These are phyloP conservation scores for Orestias chungarensis DNA, from an alignment of 2,797 vertebrate species.

Conservation along the genomic window DNA sequence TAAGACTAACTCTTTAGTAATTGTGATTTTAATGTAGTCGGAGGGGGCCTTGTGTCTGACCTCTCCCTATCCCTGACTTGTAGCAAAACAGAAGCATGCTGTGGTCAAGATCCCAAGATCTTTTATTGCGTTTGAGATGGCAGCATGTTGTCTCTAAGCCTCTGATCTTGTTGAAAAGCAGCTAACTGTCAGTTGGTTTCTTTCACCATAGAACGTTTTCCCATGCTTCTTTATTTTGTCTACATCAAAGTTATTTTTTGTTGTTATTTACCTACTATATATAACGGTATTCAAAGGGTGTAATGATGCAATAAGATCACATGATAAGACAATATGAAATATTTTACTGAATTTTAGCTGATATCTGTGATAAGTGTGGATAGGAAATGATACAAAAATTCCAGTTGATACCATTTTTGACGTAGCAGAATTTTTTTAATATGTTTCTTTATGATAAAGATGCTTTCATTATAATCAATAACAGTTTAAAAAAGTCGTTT, in stretches of 20 bases:
- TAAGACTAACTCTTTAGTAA: constrained; percentile 57
- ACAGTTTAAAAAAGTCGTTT: not conserved
- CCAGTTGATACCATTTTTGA: not conserved
- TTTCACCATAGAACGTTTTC: constrained; percentile 19
- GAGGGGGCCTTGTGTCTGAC: constrained; percentile 44
- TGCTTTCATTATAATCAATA: not conserved
- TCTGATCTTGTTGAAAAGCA: constrained; percentile 38
- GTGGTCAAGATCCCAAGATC: constrained; percentile 42
- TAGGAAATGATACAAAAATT: not conserved
- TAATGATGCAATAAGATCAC: not conserved
- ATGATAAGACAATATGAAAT: not conserved
- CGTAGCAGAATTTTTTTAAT: not conserved
- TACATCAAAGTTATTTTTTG: constrained; percentile 6
- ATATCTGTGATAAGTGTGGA: not conserved
- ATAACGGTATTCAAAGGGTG: not conserved
- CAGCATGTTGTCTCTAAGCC: constrained; percentile 55
- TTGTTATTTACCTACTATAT: constrained; percentile 12
- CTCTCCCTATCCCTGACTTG: constrained; percentile 22
- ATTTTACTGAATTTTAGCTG: not conserved
- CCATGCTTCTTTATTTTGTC: constrained; percentile 18
- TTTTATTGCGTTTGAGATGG: constrained; percentile 43
- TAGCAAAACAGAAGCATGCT: constrained; percentile 54
- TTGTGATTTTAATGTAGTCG: constrained; percentile 73
- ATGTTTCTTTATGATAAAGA: not conserved
- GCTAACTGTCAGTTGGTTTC: constrained; percentile 58